Base-by-base conservation (phyloP, 1,140 invertebrate genomes). In the Oedothorax gibbosus region DNA sequence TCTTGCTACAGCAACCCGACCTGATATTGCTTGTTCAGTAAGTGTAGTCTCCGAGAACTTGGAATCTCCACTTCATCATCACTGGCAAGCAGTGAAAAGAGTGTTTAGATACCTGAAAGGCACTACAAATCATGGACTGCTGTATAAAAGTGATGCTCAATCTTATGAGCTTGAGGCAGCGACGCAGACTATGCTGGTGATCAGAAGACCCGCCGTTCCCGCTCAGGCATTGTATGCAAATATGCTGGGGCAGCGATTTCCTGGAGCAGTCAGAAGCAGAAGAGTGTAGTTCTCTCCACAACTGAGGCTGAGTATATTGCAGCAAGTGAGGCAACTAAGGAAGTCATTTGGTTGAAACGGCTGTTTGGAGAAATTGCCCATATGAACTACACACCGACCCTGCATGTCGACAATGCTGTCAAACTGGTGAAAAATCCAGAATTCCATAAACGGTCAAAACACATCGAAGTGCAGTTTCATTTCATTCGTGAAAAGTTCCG, bases 1-100 rank as follows among this genome's bases (percentile, higher is more conserved):
- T 86, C 73, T 92, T 15, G 71, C 88, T 9, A 85, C 89, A 18
- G 85, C 87, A 0, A 91, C 90, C 12, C 76, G 91, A 54, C 91
- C 91, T 72, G 91, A 92, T 87, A 90, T 92, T 21, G 84, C 89
- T 2, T 91, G 87, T 88, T 87, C 89, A 56, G 90, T 91, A 2
- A 89, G 88, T 85, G 7, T 78, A 66, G 7, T 85, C 10, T 78
- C 64, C 21, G 7, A 49, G 10, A 15, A 15, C 7, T 35, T 78
- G 9, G 75, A 78, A 71, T 75, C 66, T 68, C 72, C 73, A 7
- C 18, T 35, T 35, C 35, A 35, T 35, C 68, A 35, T 35, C 66
- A 92, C 88, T 75, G 71, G 86, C 82, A 7, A 87, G 88, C 82
- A n/a, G 89, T 88, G 1, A 91, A 92, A 84, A 57, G 91, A 75